phyloP scores from a whole-genome alignment of 2,888 invertebrate genomes.

The Cerceris rybyensis region DNA sequence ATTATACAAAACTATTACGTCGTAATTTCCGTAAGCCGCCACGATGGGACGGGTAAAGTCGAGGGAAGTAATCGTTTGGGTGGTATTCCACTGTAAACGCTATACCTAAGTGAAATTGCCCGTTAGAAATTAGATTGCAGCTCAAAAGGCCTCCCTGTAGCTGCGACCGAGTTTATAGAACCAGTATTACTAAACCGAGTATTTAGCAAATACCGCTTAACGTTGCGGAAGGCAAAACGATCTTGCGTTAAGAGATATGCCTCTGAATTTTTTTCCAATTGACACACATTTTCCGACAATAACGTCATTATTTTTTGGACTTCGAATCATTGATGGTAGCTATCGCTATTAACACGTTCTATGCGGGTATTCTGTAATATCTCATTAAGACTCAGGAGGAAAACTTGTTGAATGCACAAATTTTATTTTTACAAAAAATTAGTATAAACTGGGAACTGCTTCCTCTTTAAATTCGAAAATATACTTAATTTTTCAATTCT shows the following conservation, averaged over 20 bases:
- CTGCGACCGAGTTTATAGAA: background rate
- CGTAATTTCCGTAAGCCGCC: conserved; percentile 46
- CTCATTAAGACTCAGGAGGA: too few species aligned
- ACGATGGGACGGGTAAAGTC: conserved; percentile 35
- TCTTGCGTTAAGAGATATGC: background rate
- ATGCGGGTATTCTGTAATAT: too few species aligned
- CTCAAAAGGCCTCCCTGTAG: conserved; percentile 20
- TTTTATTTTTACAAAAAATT: too few species aligned
- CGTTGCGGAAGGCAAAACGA: conserved; percentile 1
- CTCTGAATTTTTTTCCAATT: too few species aligned
- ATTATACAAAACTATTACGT: conserved; percentile 14
- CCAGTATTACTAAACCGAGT: conserved; percentile 21
- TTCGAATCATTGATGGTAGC: too few species aligned
- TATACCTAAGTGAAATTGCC: conserved; percentile 49
- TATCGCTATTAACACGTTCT: too few species aligned
- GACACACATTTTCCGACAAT: too few species aligned
- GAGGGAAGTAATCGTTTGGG: conserved; percentile 26
- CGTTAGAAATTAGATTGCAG: conserved; percentile 52
- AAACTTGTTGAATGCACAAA: too few species aligned
- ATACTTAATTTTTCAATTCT: too few species aligned
- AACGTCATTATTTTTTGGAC: too few species aligned
- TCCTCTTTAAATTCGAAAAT: too few species aligned
- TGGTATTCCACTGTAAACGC: conserved; percentile 18
- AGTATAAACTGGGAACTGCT: too few species aligned
- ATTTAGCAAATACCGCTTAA: conserved; percentile 7